Evolutionary conservation across 2,113 vertebrate species (phyloP).

Genomic region (Chamaea fasciata): DNA sequence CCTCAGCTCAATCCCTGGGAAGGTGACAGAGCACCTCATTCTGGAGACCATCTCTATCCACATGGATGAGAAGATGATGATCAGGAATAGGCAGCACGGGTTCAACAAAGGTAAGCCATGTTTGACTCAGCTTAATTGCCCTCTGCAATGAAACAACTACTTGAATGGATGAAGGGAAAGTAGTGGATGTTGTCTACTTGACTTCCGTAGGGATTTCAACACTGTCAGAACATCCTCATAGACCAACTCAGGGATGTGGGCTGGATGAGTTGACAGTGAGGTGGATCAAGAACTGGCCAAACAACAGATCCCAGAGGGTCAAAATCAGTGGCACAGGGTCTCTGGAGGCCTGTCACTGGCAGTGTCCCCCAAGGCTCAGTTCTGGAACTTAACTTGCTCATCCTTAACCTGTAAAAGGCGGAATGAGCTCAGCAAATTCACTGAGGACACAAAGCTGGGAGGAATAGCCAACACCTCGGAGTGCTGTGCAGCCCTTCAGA

Average conservation of each 20-base stretch:
- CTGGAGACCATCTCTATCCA: background rate
- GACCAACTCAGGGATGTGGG: too few species aligned
- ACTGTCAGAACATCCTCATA: background rate
- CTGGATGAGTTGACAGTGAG: background rate
- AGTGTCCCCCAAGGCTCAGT: background rate
- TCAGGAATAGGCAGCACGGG: background rate
- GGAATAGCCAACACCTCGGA: fast-evolving
- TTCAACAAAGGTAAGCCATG: background rate
- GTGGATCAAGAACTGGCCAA: background rate
- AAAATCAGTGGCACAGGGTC: background rate
- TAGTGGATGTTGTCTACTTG: background rate
- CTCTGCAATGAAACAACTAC: background rate
- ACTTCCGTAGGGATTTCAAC: background rate
- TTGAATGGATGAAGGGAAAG: background rate
- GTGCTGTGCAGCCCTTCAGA: background rate
- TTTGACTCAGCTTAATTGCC: background rate
- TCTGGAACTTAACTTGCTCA: background rate
- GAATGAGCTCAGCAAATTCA: background rate
- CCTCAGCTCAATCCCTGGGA: background rate
- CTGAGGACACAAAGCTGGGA: background rate
- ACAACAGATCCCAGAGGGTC: background rate
- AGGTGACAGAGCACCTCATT: background rate
- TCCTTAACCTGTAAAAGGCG: background rate
- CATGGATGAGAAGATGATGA: background rate
- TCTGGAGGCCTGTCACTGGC: background rate